Evolutionary conservation across 2,888 invertebrate species (phyloP).

Genomic region (Melieria picta): DNA sequence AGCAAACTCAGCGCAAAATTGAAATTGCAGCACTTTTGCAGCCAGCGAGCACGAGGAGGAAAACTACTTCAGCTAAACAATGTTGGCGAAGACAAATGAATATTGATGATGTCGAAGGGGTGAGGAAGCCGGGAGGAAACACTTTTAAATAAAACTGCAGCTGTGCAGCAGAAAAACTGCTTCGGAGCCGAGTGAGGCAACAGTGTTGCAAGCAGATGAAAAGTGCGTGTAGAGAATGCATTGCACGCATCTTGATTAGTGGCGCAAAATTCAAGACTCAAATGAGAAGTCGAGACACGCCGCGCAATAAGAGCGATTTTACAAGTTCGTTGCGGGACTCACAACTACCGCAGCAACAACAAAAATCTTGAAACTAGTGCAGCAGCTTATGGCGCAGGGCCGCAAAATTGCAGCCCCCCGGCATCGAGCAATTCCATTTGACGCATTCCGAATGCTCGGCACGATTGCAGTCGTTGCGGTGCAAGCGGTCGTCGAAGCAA

Average conservation of each 20-base stretch:
- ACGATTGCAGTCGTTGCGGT: constrained; percentile 12
- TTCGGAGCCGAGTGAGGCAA: not conserved
- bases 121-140: not conserved
- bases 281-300: constrained; percentile 18
- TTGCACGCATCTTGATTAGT: constrained; percentile 27
- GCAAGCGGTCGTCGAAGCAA: not conserved
- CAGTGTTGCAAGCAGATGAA: not conserved
- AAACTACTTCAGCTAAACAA: too few relatives aligned
- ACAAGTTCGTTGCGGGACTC: not conserved
- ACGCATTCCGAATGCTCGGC: constrained; percentile 9
- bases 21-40: too few relatives aligned
- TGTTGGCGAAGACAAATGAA: too few relatives aligned
- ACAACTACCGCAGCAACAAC: not conserved
- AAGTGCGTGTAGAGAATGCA: not conserved
- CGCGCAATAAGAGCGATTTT: not conserved
- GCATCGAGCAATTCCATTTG: not conserved
- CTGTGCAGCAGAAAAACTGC: not conserved
- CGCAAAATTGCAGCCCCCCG: too few relatives aligned
- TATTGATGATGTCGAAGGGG: not conserved
- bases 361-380: not conserved
- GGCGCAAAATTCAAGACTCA: constrained; percentile 23
- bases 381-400: too few relatives aligned
- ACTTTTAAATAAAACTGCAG: not conserved
- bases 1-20: too few relatives aligned
- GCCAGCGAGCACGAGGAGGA: too few relatives aligned